These are phyloP conservation scores for Amaurobius ferox DNA, from an alignment of 2,888 invertebrate species.

Conservation along the genomic window DNA sequence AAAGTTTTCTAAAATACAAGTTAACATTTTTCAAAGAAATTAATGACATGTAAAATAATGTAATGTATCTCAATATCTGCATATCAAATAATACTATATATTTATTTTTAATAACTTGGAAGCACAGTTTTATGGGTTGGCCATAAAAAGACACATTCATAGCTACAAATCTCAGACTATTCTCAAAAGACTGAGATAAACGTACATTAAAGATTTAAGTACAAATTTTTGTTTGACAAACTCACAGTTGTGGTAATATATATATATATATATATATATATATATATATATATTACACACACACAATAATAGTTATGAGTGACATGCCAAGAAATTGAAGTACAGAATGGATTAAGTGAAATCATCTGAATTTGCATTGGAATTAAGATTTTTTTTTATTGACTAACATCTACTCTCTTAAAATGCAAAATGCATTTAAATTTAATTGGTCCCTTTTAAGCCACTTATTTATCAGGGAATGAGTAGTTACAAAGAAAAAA, in stretches of 20 bases:
- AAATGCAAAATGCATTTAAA: conserved; percentile 34
- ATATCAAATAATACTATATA: too few relatives aligned
- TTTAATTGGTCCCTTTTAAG: conserved; percentile 63
- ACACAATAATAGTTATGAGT: not conserved
- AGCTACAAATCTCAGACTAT: conserved; percentile 26
- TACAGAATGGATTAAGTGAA: not conserved
- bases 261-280: not conserved
- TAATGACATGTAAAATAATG: too few relatives aligned
- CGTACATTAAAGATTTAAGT: conserved; percentile 29
- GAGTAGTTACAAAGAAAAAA: conserved; percentile 12
- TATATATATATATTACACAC: conserved; percentile 10
- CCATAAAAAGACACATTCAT: conserved; percentile 28
- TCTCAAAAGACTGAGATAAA: conserved; percentile 24
- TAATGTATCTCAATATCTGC: too few relatives aligned
- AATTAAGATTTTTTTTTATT: not conserved
- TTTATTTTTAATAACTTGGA: conserved; percentile 24
- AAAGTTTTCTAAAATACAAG: too few relatives aligned
- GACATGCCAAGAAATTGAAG: conserved; percentile 22
- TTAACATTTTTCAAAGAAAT: too few relatives aligned
- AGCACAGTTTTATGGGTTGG: conserved; percentile 50
- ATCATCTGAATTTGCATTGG: not conserved
- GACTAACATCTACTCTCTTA: conserved; percentile 7
- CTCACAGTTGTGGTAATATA: not conserved
- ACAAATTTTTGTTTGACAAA: conserved; percentile 24
- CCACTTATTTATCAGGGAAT: conserved; percentile 37